Base-by-base conservation (phyloP, 1,140 invertebrate species). In the Spodoptera frugiperda region DNA sequence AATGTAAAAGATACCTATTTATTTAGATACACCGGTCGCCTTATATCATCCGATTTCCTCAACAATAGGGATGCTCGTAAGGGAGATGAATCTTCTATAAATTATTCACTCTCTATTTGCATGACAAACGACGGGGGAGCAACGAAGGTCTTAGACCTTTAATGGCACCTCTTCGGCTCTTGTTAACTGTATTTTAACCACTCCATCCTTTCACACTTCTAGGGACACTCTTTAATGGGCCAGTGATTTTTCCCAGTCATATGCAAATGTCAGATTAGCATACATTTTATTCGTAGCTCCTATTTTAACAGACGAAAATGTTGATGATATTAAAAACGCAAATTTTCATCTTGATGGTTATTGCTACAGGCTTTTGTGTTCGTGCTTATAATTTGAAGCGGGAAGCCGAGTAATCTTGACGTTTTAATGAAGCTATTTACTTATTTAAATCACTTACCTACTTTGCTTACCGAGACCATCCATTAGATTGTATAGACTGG, bases 91-190 rank as follows among this genome's bases (percentile, higher is more conserved):
- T 87, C 83, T 87, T 84, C 83, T 79, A 90, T 92, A 89, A 92
- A 91, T 89, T 91, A 92, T 92, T 91, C 89, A 91, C 84, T 91
- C 81, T 87, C 83, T 88, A 91, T 93, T 93, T 91, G 86, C 89
- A 91, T 93, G 88, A 91, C 88, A 91, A 91, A 91, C 85, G 91
- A 91, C 79, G 76, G 73, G 63, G 81, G 76, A 85, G 84, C 81
- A 84, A 80, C 79, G 84, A 85, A 87, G 87, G 83, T 88, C 82
- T 91, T 79, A 89, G 84, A 89, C 83, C 86, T 87, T 85, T 89
- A 88, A 90, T 87, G 85, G 87, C 78, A 86, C 83, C 87, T 89
- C 84, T 87, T 84, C 80, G 77, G 74, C 82, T 78, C 80, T 84
- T 84, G 82, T 87, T 87, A 86, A 86, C 79, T 84, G 82, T 84